These are phyloP conservation scores for Regulus satrapa DNA, from an alignment of 2,113 vertebrate species.

Conservation along the genomic window DNA sequence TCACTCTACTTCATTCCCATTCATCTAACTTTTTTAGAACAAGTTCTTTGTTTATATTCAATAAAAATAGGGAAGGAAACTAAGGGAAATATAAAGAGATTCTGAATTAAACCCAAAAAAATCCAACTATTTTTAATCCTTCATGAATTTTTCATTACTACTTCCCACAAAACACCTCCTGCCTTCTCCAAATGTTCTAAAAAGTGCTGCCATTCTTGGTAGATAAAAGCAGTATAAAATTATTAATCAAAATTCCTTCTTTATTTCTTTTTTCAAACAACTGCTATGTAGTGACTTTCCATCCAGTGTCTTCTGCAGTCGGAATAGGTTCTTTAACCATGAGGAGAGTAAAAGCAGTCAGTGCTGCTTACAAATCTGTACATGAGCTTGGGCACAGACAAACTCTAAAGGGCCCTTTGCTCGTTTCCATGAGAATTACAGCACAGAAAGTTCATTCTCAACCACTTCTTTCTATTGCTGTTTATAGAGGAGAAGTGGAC, in stretches of 20 bases:
- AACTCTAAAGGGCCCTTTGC: background rate
- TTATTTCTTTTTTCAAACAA: slow-evolving; percentile 27
- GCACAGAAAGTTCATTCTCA: background rate
- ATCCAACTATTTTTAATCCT: slow-evolving; percentile 66
- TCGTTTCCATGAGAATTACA: background rate
- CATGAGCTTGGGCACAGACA: background rate
- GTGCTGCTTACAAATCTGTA: background rate
- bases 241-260: slow-evolving; percentile 49
- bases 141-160: slow-evolving; percentile 71
- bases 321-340: background rate
- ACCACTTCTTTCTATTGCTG: background rate
- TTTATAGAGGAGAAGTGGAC: background rate
- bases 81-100: slow-evolving; percentile 57
- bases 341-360: background rate
- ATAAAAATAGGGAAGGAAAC: slow-evolving; percentile 58
- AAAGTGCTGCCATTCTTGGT: slow-evolving; percentile 45
- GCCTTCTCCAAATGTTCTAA: slow-evolving; percentile 70
- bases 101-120: slow-evolving; percentile 63
- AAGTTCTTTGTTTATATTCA: slow-evolving; percentile 59
- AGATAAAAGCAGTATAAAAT: slow-evolving; percentile 41
- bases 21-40: slow-evolving; percentile 46
- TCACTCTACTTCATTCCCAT: slow-evolving; percentile 19
- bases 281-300: background rate
- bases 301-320: background rate
- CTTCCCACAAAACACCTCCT: slow-evolving; percentile 72